These are phyloP conservation scores for Bos indicus DNA, from an alignment of 2,113 vertebrate species.

Conservation along the genomic window DNA sequence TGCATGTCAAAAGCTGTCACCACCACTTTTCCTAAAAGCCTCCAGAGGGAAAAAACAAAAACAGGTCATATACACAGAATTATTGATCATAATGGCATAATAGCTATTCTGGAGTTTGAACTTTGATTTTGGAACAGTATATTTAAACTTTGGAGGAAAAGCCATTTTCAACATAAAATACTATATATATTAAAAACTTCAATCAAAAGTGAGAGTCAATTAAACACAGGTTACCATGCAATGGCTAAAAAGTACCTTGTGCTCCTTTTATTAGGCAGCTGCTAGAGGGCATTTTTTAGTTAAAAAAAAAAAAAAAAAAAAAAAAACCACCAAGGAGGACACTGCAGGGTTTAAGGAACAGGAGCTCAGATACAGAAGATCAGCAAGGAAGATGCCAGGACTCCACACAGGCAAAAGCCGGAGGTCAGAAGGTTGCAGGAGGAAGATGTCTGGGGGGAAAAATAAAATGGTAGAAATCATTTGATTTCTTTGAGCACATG, in stretches of 20 bases:
- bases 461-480: background rate
- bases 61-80: background rate
- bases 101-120: background rate
- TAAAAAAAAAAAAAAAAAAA: background rate
- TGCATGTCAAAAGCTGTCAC: background rate
- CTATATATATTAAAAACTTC: background rate
- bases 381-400: too few relatives aligned
- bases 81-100: background rate
- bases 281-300: background rate
- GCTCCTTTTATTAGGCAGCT: background rate
- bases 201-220: background rate
- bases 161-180: background rate
- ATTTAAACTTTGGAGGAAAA: background rate
- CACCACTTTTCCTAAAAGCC: background rate
- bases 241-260: background rate
- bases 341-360: background rate
- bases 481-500: background rate
- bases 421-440: background rate
- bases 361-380: fast-evolving
- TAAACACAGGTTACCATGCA: background rate
- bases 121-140: background rate
- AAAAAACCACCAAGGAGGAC: background rate
- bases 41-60: background rate
- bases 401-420: background rate
- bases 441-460: background rate